Evolutionary conservation across 2,797 vertebrate species (phyloP).

Genomic region (Thamnophis elegans): DNA sequence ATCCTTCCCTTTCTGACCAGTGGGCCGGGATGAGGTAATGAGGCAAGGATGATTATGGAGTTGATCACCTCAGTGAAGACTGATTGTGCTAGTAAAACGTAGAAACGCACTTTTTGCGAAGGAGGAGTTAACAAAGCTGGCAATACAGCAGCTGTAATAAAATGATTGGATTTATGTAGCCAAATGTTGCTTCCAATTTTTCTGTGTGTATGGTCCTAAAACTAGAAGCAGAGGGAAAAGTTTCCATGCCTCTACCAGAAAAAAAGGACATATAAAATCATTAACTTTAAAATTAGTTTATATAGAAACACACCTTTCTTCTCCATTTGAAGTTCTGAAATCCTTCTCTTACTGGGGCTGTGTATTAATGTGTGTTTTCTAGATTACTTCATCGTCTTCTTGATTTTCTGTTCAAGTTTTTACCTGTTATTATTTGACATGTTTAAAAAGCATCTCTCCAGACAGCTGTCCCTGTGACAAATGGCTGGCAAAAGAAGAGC

Average conservation of each 20-base stretch:
- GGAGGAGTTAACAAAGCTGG: not conserved
- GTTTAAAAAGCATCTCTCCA: not conserved
- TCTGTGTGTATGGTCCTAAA: not conserved
- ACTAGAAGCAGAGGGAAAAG: not conserved
- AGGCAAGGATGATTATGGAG: not conserved
- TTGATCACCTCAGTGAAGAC: not conserved
- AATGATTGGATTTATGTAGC: not conserved
- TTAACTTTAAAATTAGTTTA: not conserved
- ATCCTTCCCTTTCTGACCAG: not conserved
- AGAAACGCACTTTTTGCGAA: not conserved
- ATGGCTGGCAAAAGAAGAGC: not conserved
- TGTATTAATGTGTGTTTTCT: not conserved
- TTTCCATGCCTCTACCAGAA: not conserved
- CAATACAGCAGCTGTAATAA: not conserved
- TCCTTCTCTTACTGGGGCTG: not conserved
- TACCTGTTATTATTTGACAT: not conserved
- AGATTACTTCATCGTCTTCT: not conserved
- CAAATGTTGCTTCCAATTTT: not conserved
- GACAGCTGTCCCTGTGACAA: not conserved
- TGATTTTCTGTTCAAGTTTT: not conserved
- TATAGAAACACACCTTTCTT: not conserved
- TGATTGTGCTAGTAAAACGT: not conserved
- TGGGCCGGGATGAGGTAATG: not conserved
- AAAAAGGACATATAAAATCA: not conserved
- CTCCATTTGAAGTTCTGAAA: not conserved